Evolutionary conservation across 2,797 vertebrate genomes (phyloP).

Genomic region (Melanotaenia maccullochi): DNA sequence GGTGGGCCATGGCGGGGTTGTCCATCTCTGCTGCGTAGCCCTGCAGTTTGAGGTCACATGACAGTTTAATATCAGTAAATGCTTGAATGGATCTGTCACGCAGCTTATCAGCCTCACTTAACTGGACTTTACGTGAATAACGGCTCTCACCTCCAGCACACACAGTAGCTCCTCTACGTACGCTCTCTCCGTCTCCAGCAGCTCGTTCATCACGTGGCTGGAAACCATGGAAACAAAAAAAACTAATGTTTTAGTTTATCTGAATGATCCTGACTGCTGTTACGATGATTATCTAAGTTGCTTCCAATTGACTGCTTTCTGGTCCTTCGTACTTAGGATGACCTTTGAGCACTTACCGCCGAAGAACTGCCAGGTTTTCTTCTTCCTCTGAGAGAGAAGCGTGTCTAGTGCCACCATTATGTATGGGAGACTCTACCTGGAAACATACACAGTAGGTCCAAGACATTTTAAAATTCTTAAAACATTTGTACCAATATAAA

Average conservation of each 20-base stretch:
- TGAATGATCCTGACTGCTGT: background rate
- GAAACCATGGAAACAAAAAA: conserved; percentile 7
- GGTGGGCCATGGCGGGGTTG: conserved; percentile 89
- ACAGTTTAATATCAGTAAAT: background rate
- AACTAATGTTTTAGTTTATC: background rate
- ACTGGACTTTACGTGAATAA: background rate
- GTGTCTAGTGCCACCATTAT: conserved; percentile 81
- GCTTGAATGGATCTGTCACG: background rate
- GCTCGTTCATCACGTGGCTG: conserved; percentile 97
- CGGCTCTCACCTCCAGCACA: conserved; percentile 88
- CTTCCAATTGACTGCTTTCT: background rate
- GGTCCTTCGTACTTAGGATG: background rate
- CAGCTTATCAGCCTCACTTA: background rate
- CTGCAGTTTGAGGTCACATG: conserved; percentile 66
- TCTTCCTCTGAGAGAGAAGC: conserved; percentile 91
- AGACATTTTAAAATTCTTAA: background rate
- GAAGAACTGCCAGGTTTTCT: conserved; percentile 91
- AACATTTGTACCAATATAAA: background rate
- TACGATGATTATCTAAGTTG: background rate
- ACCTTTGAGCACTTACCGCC: conserved; percentile 84
- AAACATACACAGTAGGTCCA: conserved; percentile 4
- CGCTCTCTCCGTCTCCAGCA: conserved; percentile 93
- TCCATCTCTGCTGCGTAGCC: conserved; percentile 97
- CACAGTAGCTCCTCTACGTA: conserved; percentile 97
- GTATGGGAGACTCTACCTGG: conserved; percentile 85